Evolutionary conservation across 2,888 invertebrate genomes (phyloP).

Genomic region (Poecilobothrus nobilitatus): DNA sequence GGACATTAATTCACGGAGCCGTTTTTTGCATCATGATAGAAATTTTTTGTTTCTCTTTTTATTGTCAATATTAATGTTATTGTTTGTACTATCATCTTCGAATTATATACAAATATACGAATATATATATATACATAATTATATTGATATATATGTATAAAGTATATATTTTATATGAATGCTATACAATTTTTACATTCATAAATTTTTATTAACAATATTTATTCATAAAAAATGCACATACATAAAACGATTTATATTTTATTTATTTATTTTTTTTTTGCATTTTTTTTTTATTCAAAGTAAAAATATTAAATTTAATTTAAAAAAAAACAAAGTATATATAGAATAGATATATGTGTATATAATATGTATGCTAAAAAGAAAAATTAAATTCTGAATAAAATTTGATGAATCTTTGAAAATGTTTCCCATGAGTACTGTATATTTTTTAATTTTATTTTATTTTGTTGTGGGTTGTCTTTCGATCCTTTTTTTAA

Average conservation of each 20-base stretch:
- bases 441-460: too few species aligned
- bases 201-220: neutral
- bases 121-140: too few species aligned
- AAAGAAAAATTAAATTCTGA: neutral
- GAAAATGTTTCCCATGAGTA: neutral
- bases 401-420: neutral
- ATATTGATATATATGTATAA: too few species aligned
- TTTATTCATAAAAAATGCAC: constrained; percentile 1
- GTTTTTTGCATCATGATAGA: neutral
- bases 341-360: neutral
- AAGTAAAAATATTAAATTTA: neutral
- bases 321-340: neutral
- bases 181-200: neutral
- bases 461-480: too few species aligned
- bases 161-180: neutral
- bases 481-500: too few species aligned
- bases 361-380: neutral
- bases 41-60: neutral
- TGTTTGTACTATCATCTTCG: too few species aligned
- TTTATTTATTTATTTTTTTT: neutral
- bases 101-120: too few species aligned
- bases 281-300: neutral
- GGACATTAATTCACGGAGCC: too few species aligned
- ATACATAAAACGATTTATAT: neutral
- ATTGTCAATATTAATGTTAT: too few species aligned